These are phyloP conservation scores for Pogoniulus pusillus DNA, from an alignment of 2,797 vertebrate genomes.

Conservation along the genomic window DNA sequence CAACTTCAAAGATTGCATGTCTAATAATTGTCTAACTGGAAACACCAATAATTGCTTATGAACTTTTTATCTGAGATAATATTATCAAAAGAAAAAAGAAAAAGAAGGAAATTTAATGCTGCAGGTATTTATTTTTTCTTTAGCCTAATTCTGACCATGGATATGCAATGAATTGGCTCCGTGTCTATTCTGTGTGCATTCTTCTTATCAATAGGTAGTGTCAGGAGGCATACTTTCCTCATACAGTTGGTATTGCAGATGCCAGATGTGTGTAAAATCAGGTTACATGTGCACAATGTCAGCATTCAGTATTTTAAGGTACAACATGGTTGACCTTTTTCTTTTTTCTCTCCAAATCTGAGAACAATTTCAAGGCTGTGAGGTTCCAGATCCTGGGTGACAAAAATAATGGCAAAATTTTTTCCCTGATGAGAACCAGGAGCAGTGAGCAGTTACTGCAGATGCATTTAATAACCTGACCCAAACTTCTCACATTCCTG, in stretches of 20 bases:
- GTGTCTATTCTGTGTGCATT: slow-evolving; percentile 46
- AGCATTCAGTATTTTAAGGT: slow-evolving; percentile 59
- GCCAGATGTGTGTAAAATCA: slow-evolving; percentile 62
- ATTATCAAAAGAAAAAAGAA: slow-evolving; percentile 14
- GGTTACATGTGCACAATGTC: slow-evolving; percentile 65
- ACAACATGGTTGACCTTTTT: slow-evolving; percentile 10
- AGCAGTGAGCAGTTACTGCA: background rate
- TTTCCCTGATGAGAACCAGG: slow-evolving; percentile 15
- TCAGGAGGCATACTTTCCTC: slow-evolving; percentile 46
- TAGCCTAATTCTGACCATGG: background rate
- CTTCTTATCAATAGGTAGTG: slow-evolving; percentile 63
- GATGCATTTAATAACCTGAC: background rate
- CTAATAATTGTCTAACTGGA: background rate
- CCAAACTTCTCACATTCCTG: slow-evolving; percentile 16
- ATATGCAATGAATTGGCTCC: slow-evolving; percentile 27
- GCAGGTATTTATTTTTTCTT: slow-evolving; percentile 20
- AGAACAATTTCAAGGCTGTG: slow-evolving; percentile 24
- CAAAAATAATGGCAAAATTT: slow-evolving; percentile 25
- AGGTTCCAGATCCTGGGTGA: slow-evolving; percentile 42
- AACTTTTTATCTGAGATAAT: background rate
- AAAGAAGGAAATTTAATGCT: background rate
- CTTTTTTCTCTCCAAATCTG: slow-evolving; percentile 5
- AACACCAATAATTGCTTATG: slow-evolving; percentile 1
- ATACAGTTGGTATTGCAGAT: slow-evolving; percentile 43
- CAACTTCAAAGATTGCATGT: no score